Conservation (phyloP, 1,140 invertebrate genomes). For the Drosophila nebulosa region DNA sequence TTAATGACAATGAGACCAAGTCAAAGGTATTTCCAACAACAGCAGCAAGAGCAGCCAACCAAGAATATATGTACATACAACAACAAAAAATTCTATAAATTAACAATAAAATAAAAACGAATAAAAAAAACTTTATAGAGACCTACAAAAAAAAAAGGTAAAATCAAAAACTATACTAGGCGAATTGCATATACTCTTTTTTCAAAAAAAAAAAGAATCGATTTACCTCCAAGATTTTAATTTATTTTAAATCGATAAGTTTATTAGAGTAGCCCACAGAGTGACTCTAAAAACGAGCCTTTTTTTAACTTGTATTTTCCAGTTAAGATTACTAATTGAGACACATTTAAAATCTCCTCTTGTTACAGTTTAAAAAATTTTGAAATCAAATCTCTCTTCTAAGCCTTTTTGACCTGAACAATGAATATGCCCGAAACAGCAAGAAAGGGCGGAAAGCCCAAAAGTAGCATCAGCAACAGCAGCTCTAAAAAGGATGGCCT, state of each 20-base stretch:
- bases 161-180: constrained; percentile 13
- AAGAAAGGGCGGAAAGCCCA: background rate
- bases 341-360: no score
- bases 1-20: constrained; percentile 73
- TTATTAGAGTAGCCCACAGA: no score
- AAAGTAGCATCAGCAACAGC: background rate
- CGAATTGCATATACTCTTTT: background rate
- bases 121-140: constrained; percentile 54
- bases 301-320: no score
- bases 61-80: constrained; percentile 1
- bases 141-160: constrained; percentile 34
- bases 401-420: background rate
- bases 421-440: background rate
- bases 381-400: no score
- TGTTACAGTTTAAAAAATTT: no score
- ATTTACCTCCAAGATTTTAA: background rate
- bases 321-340: no score
- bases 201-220: background rate
- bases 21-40: constrained; percentile 62
- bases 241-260: no score
- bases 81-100: constrained; percentile 73
- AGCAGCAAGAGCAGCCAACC: constrained; percentile 10
- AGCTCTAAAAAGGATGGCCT: constrained; percentile 67
- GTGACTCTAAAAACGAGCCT: no score
- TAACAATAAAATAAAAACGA: constrained; percentile 64